Evolutionary conservation across 2,888 invertebrate species (phyloP).

Genomic region (Halictus ligatus): DNA sequence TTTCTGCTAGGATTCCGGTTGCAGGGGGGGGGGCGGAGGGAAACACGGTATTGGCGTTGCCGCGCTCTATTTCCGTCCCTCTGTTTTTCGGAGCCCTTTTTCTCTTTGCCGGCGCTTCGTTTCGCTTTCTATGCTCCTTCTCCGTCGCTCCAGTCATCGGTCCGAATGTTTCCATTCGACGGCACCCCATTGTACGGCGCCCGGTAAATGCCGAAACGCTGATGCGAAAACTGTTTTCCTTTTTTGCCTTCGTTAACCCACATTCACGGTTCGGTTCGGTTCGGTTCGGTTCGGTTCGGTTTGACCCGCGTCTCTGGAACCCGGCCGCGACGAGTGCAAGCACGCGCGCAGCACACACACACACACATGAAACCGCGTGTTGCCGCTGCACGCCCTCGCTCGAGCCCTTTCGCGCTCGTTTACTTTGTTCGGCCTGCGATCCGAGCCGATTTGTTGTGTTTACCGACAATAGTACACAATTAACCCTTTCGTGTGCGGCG

Average conservation of each 20-base stretch:
- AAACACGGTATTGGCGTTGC: constrained; percentile 59
- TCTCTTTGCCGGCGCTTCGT: constrained; percentile 48
- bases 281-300: neutral
- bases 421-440: constrained; percentile 60
- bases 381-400: constrained; percentile 17
- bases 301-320: neutral
- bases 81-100: constrained; percentile 58
- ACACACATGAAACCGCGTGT: neutral
- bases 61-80: constrained; percentile 58
- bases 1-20: constrained; percentile 43
- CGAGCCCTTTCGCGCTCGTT: constrained; percentile 33
- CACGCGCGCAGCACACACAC: neutral
- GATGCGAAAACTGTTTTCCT: constrained; percentile 76
- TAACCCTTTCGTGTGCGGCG: constrained; percentile 18
- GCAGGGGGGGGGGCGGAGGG: constrained; percentile 14
- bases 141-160: constrained; percentile 44
- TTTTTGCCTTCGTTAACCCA: constrained; percentile 79
- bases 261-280: constrained; percentile 67
- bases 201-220: constrained; percentile 75
- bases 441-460: constrained; percentile 73
- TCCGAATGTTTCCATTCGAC: constrained; percentile 74
- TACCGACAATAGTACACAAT: constrained; percentile 62
- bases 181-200: constrained; percentile 69
- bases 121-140: constrained; percentile 47
- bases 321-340: neutral